A percentile compares a stretch with the other conserved stretches of the same genome.
These are phyloP conservation scores for Nymphalis io DNA, from an alignment of 1,140 invertebrate species.

Conservation along the genomic window DNA sequence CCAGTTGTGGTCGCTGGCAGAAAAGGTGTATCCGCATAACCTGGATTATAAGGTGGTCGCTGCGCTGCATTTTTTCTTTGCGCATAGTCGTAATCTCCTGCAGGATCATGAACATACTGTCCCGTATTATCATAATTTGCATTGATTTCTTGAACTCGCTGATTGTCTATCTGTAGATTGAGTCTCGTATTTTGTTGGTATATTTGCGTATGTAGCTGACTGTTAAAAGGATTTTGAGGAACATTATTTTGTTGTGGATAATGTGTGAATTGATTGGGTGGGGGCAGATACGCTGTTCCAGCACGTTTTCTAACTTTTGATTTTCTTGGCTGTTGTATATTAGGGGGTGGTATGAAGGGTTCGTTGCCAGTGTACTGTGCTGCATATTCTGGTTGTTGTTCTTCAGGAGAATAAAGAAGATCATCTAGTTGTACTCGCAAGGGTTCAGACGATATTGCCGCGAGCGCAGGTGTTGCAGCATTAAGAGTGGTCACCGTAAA, in stretches of 20 bases:
- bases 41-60: conserved; percentile 52
- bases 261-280: conserved; percentile 67
- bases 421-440: conserved; percentile 64
- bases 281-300: conserved; percentile 70
- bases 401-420: conserved; percentile 67
- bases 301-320: conserved; percentile 72
- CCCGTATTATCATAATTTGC: conserved; percentile 66
- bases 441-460: conserved; percentile 52
- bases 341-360: conserved; percentile 61
- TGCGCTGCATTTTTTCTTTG: conserved; percentile 58
- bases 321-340: conserved; percentile 50
- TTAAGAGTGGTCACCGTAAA: conserved; percentile 58
- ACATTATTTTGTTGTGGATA: conserved; percentile 61
- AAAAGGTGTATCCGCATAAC: conserved; percentile 63
- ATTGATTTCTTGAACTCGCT: conserved; percentile 62
- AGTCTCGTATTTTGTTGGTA: conserved; percentile 68
- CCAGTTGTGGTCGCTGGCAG: conserved; percentile 56
- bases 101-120: conserved; percentile 72
- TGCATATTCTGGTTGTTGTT: conserved; percentile 56
- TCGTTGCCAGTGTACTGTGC: conserved; percentile 57
- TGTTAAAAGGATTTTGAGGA: conserved; percentile 63
- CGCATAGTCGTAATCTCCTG: conserved; percentile 75
- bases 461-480: conserved; percentile 57
- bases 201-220: conserved; percentile 62
- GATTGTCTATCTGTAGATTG: conserved; percentile 62